These are phyloP conservation scores for Terebella lapidaria DNA, from an alignment of 2,888 invertebrate species.

Conservation along the genomic window DNA sequence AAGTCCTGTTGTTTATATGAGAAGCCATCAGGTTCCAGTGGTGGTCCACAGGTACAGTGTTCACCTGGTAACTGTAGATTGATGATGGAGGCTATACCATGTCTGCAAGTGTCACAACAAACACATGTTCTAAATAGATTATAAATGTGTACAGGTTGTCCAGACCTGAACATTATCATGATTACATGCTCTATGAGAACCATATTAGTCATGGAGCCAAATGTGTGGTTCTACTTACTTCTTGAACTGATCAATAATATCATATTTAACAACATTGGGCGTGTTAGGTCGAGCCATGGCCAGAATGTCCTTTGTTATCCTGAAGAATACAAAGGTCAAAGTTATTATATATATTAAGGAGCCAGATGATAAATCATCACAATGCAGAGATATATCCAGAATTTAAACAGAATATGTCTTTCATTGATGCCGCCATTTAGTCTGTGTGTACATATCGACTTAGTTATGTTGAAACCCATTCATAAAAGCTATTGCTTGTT, in stretches of 20 bases:
- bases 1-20: constrained; percentile 78
- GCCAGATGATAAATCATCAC: background rate
- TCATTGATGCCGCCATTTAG: no score
- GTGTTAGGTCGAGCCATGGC: constrained; percentile 85
- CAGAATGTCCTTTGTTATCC: constrained; percentile 82
- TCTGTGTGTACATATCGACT: no score
- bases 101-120: constrained; percentile 54
- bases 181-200: no score
- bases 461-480: no score
- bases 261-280: constrained; percentile 67
- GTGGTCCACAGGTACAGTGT: constrained; percentile 77
- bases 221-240: constrained; percentile 56
- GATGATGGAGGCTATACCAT: constrained; percentile 75
- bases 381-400: no score
- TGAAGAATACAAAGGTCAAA: constrained; percentile 48
- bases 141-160: background rate
- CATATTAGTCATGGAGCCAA: no score
- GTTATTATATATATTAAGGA: background rate
- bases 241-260: constrained; percentile 75
- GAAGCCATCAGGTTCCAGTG: constrained; percentile 70
- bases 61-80: constrained; percentile 81
- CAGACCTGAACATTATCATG: no score
- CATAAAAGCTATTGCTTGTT: no score
- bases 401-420: no score
- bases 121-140: background rate